Base-by-base conservation (phyloP, 2,113 vertebrate genomes). In the Rhagologus leucostigma region DNA sequence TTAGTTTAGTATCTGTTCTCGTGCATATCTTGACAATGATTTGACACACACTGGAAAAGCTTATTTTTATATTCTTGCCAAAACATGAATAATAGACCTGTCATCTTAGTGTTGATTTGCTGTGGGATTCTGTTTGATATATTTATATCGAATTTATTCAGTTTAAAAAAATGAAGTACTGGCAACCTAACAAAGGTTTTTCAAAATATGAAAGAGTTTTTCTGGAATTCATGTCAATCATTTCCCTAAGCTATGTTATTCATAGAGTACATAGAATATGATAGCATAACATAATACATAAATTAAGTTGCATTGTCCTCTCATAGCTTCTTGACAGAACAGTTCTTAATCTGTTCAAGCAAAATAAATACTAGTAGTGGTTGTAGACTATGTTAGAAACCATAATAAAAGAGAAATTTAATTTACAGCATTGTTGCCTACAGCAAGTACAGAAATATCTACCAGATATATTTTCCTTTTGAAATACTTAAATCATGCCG, bases 131-230 rank as follows among this genome's bases (percentile, higher is more conserved):
- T 81, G 33, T 73, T 77, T 93, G 70, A 90, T 84, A 57, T 94
- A 60, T 70, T 92, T 86, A 22, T 84, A 91, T 80, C 3, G 59
- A 75, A 68, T 91, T 44, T 77, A 81, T 87, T 89, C 22, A 0
- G 23, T 90, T 79, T 39, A 23, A 81, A 92, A 89, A 56, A 46
- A 75, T 16, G 21, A 90, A 77, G 24, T 80, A 24, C 52, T 92
- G 91, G 91, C 76, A 96, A 56, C 41, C 4, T 75, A 89, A 93
- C 35, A 90, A 94, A 97, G 73, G 19, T 26, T 64, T 89, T 91
- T 80, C 21, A 84, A 75, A 70, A 47, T 78, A 87, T 29, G 39
- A 41, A 41, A 59, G 64, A 55, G 39, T 81, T 89, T 80, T 90
- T 24, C 35, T 47, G 75, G 53, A 73, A 63, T 86, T 89, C 42